Evolutionary conservation across 2,113 vertebrate species (phyloP), one percentile per base, ranked within the genome.

Genomic region (Cyprinodon variegatus): DNA sequence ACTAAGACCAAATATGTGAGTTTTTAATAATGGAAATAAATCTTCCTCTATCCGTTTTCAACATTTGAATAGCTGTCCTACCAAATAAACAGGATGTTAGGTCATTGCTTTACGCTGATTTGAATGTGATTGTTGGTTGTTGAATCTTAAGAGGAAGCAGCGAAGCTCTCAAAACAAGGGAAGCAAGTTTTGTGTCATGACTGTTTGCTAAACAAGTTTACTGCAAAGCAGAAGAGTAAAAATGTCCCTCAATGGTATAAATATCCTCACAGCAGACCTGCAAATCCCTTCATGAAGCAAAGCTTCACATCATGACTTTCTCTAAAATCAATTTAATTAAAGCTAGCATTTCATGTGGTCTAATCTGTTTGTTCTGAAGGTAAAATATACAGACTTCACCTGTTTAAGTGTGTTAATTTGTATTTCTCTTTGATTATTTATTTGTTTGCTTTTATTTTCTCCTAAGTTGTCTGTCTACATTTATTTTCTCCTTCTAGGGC

Each of bases 241-340:
- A 4, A 2, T 53, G 50, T 7, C 3, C 2, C 14, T 17, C 9
- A 17, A 53, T 6, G 8, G 17, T 17, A 53, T 2, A 29, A 29
- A 29, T 29, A 43, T 84, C 74, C 29, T 74, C 78, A 61, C 67
- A 61, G 72, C 20, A 45, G 29, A 64, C 4, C 29, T 0, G 65
- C 48, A n/a, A 71, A 72, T 83, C 72, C 68, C 72, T 70, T 72
- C 65, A 62, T 11, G 29, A 59, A 53, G 22, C 50, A 70, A 22
- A 64, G 38, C 36, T 11, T 59, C 1, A 8, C 69, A 41, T 67
- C 8, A 41, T 4, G 3, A 1, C 2, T 41, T 9, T 41, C 41
- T 41, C 5, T 9, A 41, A 41, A 41, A 41, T 9, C 41, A 41
- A 41, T 9, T 9, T 1, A 41, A 41, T 53, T 50, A 15, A 14